Percentiles rank a stretch among this genome's conserved stretches.
These are phyloP conservation scores for Anguilla marmorata DNA, from an alignment of 2,797 vertebrate genomes.

Conservation along the genomic window DNA sequence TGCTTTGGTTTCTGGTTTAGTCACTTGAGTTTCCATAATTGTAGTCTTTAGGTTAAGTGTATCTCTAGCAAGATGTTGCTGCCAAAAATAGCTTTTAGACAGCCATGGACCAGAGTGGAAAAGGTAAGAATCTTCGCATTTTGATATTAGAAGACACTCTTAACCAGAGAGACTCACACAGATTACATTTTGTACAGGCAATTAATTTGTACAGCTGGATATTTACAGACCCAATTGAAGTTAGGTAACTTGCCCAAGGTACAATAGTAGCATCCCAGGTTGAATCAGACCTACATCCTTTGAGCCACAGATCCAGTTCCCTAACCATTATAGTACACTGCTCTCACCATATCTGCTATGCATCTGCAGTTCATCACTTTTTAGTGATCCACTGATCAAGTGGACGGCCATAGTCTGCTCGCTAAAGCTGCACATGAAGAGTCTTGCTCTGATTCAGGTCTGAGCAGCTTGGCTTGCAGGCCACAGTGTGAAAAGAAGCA, in stretches of 20 bases:
- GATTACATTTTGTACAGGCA: background rate
- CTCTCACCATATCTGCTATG: background rate
- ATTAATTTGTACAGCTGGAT: background rate
- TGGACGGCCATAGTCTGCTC: background rate
- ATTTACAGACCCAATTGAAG: background rate
- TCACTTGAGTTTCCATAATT: constrained; percentile 18
- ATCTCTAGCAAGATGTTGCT: background rate
- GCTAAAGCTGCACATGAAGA: too few relatives aligned
- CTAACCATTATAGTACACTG: background rate
- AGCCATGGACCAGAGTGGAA: background rate
- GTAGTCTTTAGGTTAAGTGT: background rate
- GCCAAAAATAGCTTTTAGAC: background rate
- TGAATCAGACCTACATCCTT: background rate
- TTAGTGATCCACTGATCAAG: background rate
- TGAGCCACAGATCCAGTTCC: background rate
- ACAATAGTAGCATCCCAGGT: background rate
- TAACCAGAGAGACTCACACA: background rate
- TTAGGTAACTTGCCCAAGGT: background rate
- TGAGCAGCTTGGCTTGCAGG: background rate
- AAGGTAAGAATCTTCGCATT: background rate
- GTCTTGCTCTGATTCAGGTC: background rate
- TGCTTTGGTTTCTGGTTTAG: background rate
- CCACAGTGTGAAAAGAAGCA: background rate
- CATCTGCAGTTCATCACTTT: background rate
- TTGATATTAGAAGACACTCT: background rate